Base-by-base conservation (phyloP, 64 coral and sea anemone species). In the Porites australiensis region DNA sequence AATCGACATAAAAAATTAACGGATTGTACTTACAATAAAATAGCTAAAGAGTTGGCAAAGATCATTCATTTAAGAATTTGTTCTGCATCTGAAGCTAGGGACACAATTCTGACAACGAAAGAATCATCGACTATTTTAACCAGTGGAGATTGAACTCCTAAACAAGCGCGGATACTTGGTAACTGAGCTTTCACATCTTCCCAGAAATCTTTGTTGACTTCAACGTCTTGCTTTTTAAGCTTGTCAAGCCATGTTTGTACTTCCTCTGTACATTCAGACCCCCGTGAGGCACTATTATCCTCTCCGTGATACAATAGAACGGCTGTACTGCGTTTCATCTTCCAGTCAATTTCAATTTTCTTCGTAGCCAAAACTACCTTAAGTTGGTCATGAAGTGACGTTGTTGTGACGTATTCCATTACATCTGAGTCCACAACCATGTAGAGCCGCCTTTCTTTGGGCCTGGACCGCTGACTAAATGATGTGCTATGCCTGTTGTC, bases 361-460 rank as follows among this genome's bases (percentile, higher is more conserved):
- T 85, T 61, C 23, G 62, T 44, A 37, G 82, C 79, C 6, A 92
- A 53, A 5, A 70, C 62, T 15, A 20, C 8, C 18, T 75, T 73
- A 2, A 86, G 59, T 76, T 65, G 63, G 46, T 73, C 44, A 37
- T 45, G 50, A 53, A 85, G 70, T 63, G 2, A 51, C 48, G 90
- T 76, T 52, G 45, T 18, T 46, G 47, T 77, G 19, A 77, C 44
- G 54, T 64, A 86, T 64, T 77, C 81, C 90, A 92, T 92, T 53
- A 77, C 84, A 48, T 92, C 90, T 18, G 90, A 6, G 46, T 92
- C 90, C 14, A 92, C 90, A 43, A 13, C 18, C 47, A 92, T 77
- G 14, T 81, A 76, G 18, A 92, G 71, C 54, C 77, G 81, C 46
- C 76, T 55, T 85, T n/a, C 70, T 37, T 22, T 11, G 14, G 54